Evolutionary conservation across 2,113 vertebrate genomes (phyloP), one percentile per base, ranked within the genome.

Genomic region (Myotis brandtii): DNA sequence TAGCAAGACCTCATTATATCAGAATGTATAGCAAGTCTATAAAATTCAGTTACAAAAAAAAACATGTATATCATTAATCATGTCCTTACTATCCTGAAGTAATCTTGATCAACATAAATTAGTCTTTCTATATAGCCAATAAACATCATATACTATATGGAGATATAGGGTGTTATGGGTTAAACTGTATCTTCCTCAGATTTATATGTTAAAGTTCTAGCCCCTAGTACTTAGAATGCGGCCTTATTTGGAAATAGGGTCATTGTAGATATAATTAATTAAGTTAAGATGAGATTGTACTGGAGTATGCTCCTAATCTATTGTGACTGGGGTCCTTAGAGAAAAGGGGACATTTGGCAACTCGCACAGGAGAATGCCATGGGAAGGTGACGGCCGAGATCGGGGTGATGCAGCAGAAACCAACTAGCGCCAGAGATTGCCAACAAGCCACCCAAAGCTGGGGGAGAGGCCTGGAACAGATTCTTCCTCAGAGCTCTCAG

Each of bases 31-130:
- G 76, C 12, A 73, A 48, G 50, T 85, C 66, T 81, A 50, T 64
- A 89, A 91, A 94, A 80, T 84, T 43, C 27, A 93, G 50, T 48
- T 85, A 32, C n/a, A 30, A 92, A 95, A 62, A 50, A 50, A 81
- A 95, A 86, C 18, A 62, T 25, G 3, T 43, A 50, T 76, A 84
- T 50, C 34, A 16, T 90, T 69, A 48, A 64, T 32, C 54, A 40
- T 34, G 48, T 52, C 54, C 66, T 95, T 69, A 64, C 7, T 76
- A 43, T 66, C 79, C 75, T 16, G 46, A 92, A 59, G 2, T 54
- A 30, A 77, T 46, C 75, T 80, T 86, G 16, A 83, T 20, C 46
- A 59, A 56, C 32, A 92, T 50, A 67, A 90, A 75, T 80, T 11
- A 80, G 14, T 50, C 52, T 70, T 86, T 80, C 62, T 77, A 89